Evolutionary conservation across 2,797 vertebrate species (phyloP).

Genomic region (Remorina albescens): DNA sequence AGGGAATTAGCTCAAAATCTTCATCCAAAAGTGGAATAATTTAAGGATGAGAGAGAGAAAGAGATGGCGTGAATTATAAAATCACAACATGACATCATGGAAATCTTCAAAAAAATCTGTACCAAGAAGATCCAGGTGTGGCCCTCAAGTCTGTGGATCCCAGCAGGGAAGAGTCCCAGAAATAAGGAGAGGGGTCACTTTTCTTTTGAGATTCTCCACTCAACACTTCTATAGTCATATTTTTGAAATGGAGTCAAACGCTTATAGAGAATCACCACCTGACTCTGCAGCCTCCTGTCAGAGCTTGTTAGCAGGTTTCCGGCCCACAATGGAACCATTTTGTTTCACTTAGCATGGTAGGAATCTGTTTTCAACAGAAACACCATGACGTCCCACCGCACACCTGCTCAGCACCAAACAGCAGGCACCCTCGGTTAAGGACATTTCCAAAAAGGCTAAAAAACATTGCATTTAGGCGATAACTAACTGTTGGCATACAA

Average conservation of each 20-base stretch:
- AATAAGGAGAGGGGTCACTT: background rate
- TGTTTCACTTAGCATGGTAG: background rate
- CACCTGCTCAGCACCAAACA: background rate
- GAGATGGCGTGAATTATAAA: background rate
- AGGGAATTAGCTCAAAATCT: slow-evolving; percentile 30
- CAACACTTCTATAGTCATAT: background rate
- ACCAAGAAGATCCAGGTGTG: slow-evolving; percentile 6
- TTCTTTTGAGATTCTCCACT: background rate
- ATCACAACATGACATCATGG: slow-evolving; percentile 52
- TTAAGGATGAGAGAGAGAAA: slow-evolving; percentile 12
- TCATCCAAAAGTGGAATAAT: slow-evolving; percentile 31
- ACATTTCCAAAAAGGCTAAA: slow-evolving; percentile 18
- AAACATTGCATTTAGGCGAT: background rate
- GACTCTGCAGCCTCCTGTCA: background rate
- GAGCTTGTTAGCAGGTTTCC: background rate
- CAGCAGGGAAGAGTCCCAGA: slow-evolving; percentile 9
- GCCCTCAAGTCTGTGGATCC: background rate
- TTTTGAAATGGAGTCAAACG: background rate
- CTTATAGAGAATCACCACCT: background rate
- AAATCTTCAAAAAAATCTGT: slow-evolving; percentile 34
- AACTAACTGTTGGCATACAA: background rate
- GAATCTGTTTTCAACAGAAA: background rate
- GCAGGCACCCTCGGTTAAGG: background rate
- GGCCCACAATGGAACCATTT: background rate
- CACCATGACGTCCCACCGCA: background rate